Percentiles rank a stretch among this genome's conserved stretches.
phyloP scores from a whole-genome alignment of 2,888 invertebrate genomes.

The Smittia sp. region DNA sequence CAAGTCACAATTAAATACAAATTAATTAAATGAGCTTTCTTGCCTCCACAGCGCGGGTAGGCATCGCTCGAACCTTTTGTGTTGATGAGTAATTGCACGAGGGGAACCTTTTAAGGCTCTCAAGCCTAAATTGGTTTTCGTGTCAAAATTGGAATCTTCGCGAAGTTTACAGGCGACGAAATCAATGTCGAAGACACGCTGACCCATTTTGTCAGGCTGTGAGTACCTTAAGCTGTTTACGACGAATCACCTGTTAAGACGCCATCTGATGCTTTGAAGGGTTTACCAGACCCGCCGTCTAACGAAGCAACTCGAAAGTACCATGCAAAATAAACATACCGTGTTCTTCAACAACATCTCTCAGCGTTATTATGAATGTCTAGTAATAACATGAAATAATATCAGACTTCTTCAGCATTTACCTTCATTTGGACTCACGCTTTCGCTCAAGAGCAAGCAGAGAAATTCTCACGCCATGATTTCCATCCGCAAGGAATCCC shows the following conservation, averaged over 20 bases:
- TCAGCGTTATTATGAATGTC: constrained; percentile 26
- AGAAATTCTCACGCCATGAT: constrained; percentile 34
- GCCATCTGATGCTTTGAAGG: no score
- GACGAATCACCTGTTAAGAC: no score
- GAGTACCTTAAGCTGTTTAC: not conserved
- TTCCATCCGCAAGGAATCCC: constrained; percentile 17
- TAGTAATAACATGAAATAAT: constrained; percentile 30
- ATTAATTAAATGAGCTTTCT: constrained; percentile 26
- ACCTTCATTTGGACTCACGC: constrained; percentile 13
- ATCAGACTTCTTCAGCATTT: not conserved
- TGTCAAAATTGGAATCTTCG: no score
- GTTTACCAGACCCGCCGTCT: not conserved
- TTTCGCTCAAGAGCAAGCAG: not conserved
- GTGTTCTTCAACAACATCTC: no score
- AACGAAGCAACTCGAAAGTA: constrained; percentile 5
- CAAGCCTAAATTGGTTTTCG: no score
- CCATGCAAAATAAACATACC: constrained; percentile 32
- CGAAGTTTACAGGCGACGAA: not conserved
- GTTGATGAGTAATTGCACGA: no score
- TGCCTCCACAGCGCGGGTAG: not conserved
- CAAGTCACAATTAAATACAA: constrained; percentile 10
- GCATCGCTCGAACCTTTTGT: no score
- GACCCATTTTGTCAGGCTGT: not conserved
- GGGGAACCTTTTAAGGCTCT: no score
- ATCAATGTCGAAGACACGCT: constrained; percentile 20